These are phyloP conservation scores for Eira barbara DNA, from an alignment of 2,113 vertebrate genomes.

Conservation along the genomic window DNA sequence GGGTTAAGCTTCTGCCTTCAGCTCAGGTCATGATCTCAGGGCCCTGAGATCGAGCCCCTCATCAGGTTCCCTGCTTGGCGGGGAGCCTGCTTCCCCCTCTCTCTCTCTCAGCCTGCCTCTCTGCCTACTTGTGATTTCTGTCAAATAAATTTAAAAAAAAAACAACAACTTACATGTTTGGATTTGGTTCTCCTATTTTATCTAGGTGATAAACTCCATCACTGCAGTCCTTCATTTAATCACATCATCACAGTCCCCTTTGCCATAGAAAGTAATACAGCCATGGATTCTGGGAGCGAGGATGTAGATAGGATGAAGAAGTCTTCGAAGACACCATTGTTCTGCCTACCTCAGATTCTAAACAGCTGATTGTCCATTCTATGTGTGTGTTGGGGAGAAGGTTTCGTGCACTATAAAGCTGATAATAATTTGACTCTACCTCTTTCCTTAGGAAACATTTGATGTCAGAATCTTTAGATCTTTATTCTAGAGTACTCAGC, in stretches of 20 bases:
- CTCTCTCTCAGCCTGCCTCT: too few relatives aligned
- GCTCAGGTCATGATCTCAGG: too few relatives aligned
- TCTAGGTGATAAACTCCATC: too few relatives aligned
- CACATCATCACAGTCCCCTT: background rate
- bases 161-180: background rate
- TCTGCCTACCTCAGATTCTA: background rate
- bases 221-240: background rate
- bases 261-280: background rate
- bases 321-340: background rate
- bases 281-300: background rate
- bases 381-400: accelerated
- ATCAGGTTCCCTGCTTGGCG: too few relatives aligned
- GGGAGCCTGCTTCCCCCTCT: too few relatives aligned
- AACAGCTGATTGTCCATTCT: background rate
- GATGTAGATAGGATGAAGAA: background rate
- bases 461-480: background rate
- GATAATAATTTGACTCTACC: background rate
- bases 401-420: background rate
- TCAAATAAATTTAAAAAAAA: too few relatives aligned
- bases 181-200: background rate
- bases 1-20: too few relatives aligned
- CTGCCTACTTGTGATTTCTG: too few relatives aligned
- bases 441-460: background rate
- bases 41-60: too few relatives aligned
- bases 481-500: background rate